These are phyloP conservation scores for Poecile atricapillus DNA, from an alignment of 2,113 vertebrate species.

Conservation along the genomic window DNA sequence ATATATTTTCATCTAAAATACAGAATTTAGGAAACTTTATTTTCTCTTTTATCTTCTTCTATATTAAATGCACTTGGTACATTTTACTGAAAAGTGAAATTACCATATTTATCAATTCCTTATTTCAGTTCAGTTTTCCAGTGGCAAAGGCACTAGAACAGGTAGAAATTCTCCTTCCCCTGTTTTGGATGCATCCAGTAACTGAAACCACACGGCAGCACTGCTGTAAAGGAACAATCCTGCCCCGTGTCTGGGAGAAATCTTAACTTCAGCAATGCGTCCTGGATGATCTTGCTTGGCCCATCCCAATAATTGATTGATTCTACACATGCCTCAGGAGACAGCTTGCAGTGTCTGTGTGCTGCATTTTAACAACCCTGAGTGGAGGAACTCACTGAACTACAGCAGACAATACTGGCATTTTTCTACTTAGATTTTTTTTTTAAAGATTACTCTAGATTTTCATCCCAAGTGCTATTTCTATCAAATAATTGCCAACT, in stretches of 20 bases:
- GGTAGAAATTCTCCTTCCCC: not conserved
- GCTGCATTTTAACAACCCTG: not conserved
- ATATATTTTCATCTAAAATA: not conserved
- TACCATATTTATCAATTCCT: not conserved
- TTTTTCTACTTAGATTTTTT: not conserved
- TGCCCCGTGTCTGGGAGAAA: not conserved
- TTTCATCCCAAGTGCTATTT: not conserved
- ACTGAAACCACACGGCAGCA: not conserved
- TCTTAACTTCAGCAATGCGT: not conserved
- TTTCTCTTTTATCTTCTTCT: not conserved
- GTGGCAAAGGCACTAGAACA: not conserved
- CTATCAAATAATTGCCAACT: not conserved
- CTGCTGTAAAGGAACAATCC: not conserved
- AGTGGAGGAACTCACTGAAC: not conserved
- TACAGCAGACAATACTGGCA: not conserved
- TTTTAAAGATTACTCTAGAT: not conserved
- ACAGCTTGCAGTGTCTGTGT: not conserved
- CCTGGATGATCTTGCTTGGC: not conserved
- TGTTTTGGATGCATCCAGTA: not conserved
- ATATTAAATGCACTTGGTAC: not conserved
- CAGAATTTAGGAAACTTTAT: not conserved
- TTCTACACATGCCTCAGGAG: not conserved
- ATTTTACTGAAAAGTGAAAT: not conserved
- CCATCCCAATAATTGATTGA: not conserved
- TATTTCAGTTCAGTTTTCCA: not conserved